phyloP scores from a whole-genome alignment of 1,140 invertebrate species.

The Asbolus verrucosus region DNA sequence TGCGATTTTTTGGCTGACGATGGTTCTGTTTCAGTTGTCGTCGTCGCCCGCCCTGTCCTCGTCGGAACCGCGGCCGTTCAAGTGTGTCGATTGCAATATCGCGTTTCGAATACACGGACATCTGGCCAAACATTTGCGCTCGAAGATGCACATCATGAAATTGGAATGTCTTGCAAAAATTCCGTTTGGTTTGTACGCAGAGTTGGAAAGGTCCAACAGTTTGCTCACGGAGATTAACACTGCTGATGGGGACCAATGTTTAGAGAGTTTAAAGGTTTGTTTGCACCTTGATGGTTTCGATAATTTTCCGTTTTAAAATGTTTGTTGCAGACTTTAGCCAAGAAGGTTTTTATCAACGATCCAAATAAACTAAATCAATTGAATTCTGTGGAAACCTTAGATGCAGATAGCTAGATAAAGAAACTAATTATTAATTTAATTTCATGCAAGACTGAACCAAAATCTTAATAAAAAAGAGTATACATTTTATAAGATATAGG shows the following conservation, averaged over 20 bases:
- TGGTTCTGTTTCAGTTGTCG: conserved; percentile 58
- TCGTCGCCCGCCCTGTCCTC: conserved; percentile 65
- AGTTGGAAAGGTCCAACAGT: conserved; percentile 90
- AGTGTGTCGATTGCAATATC: conserved; percentile 95
- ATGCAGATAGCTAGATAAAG: conserved; percentile 49
- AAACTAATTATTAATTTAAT: conserved; percentile 31
- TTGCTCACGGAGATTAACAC: conserved; percentile 94
- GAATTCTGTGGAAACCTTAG: conserved; percentile 61
- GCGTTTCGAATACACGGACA: conserved; percentile 97
- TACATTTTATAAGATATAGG: conserved; percentile 50
- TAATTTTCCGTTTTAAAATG: conserved; percentile 40
- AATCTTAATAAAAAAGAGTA: conserved; percentile 51
- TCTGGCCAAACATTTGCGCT: conserved; percentile 94
- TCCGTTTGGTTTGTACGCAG: conserved; percentile 95
- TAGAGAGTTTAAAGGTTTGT: conserved; percentile 82
- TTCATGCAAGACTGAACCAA: conserved; percentile 53
- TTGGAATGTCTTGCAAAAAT: conserved; percentile 93
- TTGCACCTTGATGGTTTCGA: neutral
- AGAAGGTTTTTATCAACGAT: conserved; percentile 86
- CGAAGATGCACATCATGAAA: conserved; percentile 97
- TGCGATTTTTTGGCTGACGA: too few relatives aligned
- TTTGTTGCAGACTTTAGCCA: conserved; percentile 77
- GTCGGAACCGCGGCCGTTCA: conserved; percentile 93
- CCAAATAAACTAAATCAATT: conserved; percentile 77
- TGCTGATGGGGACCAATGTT: conserved; percentile 92